phyloP scores from a whole-genome alignment of 2,797 vertebrate species.

The Paedocypris micromegethes region DNA sequence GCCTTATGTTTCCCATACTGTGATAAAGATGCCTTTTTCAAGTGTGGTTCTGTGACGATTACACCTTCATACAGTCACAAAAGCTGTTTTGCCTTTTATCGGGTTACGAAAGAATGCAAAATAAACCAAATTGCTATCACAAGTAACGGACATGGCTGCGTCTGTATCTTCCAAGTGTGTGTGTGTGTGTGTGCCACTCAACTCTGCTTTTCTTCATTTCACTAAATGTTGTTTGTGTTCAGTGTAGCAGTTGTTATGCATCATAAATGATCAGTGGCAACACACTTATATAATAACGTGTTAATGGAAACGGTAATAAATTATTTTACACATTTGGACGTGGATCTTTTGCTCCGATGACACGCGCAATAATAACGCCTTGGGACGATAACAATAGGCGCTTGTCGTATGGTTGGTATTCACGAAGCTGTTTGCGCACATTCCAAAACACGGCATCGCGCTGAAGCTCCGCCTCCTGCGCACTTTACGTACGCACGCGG shows the following conservation, averaged over 20 bases:
- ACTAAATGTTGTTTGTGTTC: no score
- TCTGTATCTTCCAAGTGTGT: no score
- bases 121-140: conserved; percentile 49
- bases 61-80: conserved; percentile 43
- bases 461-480: conserved; percentile 4
- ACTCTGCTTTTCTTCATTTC: no score
- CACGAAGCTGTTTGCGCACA: conserved; percentile 20
- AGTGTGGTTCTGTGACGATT: conserved; percentile 45
- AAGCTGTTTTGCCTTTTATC: conserved; percentile 50
- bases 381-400: conserved; percentile 15
- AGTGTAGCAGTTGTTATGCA: no score
- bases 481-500: conserved; percentile 9
- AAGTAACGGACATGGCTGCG: not conserved
- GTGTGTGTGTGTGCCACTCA: no score
- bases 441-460: not conserved
- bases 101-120: conserved; percentile 48
- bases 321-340: no score
- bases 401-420: conserved; percentile 17
- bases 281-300: no score
- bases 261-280: no score
- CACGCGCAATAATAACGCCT: not conserved
- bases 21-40: conserved; percentile 49
- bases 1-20: conserved; percentile 51
- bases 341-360: no score
- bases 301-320: no score